phyloP scores from a whole-genome alignment of 2,113 vertebrate genomes.

The Corythoichthys intestinalis region DNA sequence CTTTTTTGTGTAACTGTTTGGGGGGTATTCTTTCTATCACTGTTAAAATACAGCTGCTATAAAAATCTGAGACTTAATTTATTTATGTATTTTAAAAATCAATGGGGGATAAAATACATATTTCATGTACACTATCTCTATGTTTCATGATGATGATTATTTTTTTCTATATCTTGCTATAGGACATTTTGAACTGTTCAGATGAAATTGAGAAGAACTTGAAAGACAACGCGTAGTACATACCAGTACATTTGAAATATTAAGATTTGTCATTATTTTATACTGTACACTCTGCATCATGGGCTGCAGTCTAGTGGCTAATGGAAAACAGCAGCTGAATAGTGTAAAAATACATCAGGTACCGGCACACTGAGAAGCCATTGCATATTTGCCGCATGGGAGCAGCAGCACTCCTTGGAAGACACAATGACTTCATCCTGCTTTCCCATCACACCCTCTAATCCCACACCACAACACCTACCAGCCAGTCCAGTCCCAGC shows the following conservation, averaged over 20 bases:
- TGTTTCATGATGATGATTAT: too few relatives aligned
- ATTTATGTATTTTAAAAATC: too few relatives aligned
- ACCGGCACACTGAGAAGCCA: neutral
- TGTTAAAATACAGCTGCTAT: too few relatives aligned
- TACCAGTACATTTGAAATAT: neutral
- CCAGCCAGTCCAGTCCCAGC: neutral
- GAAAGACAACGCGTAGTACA: neutral
- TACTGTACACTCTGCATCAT: too few relatives aligned
- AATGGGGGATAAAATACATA: too few relatives aligned
- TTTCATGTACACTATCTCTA: too few relatives aligned
- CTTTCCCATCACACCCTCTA: conserved; percentile 23
- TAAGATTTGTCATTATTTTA: neutral
- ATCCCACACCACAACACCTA: neutral
- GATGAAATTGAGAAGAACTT: neutral
- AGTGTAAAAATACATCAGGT: neutral
- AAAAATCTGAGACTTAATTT: too few relatives aligned
- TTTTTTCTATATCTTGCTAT: neutral
- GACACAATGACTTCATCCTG: conserved; percentile 8
- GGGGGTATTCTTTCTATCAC: too few relatives aligned
- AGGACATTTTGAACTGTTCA: neutral
- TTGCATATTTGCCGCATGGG: conserved; percentile 32
- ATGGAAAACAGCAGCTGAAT: neutral
- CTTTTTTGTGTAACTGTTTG: too few relatives aligned
- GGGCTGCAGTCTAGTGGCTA: neutral
- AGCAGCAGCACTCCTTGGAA: conserved; percentile 47